Evolutionary conservation across 2,888 invertebrate genomes (phyloP).

Genomic region (Latrodectus hesperus): DNA sequence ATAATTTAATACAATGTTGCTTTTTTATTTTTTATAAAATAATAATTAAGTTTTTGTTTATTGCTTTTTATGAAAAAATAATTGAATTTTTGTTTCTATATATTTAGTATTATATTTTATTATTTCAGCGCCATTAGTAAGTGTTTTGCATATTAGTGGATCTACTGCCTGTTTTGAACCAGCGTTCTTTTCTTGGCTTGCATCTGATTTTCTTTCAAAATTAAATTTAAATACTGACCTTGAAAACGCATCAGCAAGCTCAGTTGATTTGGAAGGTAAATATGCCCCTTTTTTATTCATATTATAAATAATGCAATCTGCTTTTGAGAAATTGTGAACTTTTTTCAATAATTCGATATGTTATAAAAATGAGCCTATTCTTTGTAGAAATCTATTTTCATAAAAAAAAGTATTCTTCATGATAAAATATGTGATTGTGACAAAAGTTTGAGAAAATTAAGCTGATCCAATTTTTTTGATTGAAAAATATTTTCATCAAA

Average conservation of each 20-base stretch:
- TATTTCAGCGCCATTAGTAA: constrained; percentile 33
- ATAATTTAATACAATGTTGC: no score
- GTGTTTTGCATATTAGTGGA: constrained; percentile 39
- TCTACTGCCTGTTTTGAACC: constrained; percentile 55
- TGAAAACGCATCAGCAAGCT: constrained; percentile 13
- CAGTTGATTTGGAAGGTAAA: constrained; percentile 51
- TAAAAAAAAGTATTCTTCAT: no score
- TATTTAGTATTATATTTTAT: neutral
- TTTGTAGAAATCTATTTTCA: neutral
- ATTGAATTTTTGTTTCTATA: neutral
- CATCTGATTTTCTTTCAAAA: constrained; percentile 11
- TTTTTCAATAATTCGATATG: neutral
- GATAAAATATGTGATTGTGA: no score
- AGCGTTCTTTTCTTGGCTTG: constrained; percentile 49
- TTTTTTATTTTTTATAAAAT: neutral
- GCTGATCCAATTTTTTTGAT: no score
- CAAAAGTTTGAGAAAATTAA: no score
- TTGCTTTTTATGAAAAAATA: neutral
- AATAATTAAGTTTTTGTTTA: neutral
- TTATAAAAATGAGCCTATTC: neutral
- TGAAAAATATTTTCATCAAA: no score
- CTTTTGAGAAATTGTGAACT: neutral
- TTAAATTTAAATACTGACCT: constrained; percentile 24
- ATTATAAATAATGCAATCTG: no score
- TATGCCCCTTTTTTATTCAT: neutral